Base-by-base conservation (phyloP, 2,888 invertebrate species). In the Mythimna pallens region DNA sequence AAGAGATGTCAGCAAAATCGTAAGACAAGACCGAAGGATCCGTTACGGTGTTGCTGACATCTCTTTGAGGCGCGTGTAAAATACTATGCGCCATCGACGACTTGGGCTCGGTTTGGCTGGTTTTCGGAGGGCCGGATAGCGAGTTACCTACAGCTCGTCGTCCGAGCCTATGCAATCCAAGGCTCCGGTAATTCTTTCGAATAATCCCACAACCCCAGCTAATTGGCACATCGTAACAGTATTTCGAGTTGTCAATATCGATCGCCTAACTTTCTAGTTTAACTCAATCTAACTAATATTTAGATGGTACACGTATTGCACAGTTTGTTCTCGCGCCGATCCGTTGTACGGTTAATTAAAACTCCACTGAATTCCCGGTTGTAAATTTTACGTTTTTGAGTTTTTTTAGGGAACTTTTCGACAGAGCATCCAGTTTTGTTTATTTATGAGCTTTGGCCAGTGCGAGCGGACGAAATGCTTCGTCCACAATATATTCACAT, bases 371-470 rank as follows among this genome's bases (percentile, higher is more conserved):
- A 94, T 94, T 92, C 91, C 89, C 88, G 91, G 94, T 91, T 93
- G 94, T 95, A 95, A 95, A 96, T 95, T 95, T 94, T 90, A 87
- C 91, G 91, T 92, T 91, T 91, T 92, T 90, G 90, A 91, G 90
- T 92, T 92, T 94, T 76, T 85, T 85, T 81, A 79, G 68, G 88
- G 88, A 94, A 96, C 95, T 96, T 95, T 95, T 93, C 93, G 93
- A 95, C 95, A 92, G 92, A 93, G 92, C 94, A 93, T 94, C 93
- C 95, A 95, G 94, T 94, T 94, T 93, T 95, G 95, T 95, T 96
- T 96, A 96, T 96, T 95, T 96, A 96, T 94, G 95, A 93, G 95
- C 94, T 94, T 95, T 94, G 89, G 92, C 92, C 90, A 90, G 92
- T 89, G 88, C 90, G 90, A 92, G 91, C 92, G 91, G 93, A 91